These are phyloP conservation scores for Drosophila helvetica DNA, from an alignment of 2,888 invertebrate genomes.

Conservation along the genomic window DNA sequence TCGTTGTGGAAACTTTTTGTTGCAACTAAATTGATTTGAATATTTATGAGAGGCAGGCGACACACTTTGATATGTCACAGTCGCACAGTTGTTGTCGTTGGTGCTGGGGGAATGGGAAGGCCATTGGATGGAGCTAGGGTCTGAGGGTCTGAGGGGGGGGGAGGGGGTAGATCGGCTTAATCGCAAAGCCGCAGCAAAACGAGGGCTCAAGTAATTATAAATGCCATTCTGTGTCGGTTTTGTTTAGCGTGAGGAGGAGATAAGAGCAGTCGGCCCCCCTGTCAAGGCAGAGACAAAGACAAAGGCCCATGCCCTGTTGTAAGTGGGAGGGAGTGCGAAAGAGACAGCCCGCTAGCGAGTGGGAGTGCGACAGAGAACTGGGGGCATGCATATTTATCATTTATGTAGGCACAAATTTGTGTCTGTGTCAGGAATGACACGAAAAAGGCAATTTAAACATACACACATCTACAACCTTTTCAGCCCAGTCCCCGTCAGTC, in stretches of 20 bases:
- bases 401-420: slow-evolving; percentile 60
- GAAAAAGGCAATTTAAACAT: slow-evolving; percentile 68
- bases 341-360: neutral
- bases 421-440: slow-evolving; percentile 58
- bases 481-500: slow-evolving; percentile 24
- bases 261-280: slow-evolving; percentile 23
- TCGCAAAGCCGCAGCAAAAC: slow-evolving; percentile 52
- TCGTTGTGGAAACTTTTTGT: neutral
- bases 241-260: slow-evolving; percentile 40
- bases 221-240: slow-evolving; percentile 52
- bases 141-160: neutral
- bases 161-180: slow-evolving; percentile 44
- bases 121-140: neutral
- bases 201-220: slow-evolving; percentile 70
- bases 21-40: slow-evolving; percentile 33
- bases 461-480: slow-evolving; percentile 9
- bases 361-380: slow-evolving; percentile 16
- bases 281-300: slow-evolving; percentile 15
- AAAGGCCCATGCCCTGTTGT: neutral
- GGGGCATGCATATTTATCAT: slow-evolving; percentile 68
- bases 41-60: neutral
- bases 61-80: slow-evolving; percentile 9
- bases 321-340: slow-evolving; percentile 3
- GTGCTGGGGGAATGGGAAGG: too few species aligned
- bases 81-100: neutral